phyloP scores from a whole-genome alignment of 2,888 invertebrate genomes.

The Drosophila mayaguana region DNA sequence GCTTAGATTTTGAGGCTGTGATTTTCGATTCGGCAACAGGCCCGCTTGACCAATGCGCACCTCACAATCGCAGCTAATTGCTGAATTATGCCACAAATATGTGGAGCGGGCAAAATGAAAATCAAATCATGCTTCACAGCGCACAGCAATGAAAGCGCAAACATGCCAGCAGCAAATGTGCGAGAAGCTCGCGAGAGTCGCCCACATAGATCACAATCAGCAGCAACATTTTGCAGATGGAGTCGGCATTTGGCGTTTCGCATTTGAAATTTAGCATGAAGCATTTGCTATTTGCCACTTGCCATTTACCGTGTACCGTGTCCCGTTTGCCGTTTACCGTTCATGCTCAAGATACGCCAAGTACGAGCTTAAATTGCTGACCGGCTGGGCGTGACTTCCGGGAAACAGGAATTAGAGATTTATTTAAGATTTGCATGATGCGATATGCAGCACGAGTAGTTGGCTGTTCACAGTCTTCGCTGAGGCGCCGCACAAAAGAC shows the following conservation, averaged over 20 bases:
- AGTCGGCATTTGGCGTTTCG: constrained; percentile 30
- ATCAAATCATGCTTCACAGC: constrained; percentile 43
- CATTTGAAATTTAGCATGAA: constrained; percentile 25
- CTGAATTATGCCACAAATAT: constrained; percentile 58
- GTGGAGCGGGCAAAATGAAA: constrained; percentile 1
- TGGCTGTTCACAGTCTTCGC: neutral
- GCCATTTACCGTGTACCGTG: constrained; percentile 18
- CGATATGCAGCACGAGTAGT: constrained; percentile 50
- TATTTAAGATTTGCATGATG: constrained; percentile 77
- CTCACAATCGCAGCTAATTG: constrained; percentile 63
- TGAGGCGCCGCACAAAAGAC: constrained; percentile 51
- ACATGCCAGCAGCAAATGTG: neutral
- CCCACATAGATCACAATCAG: constrained; percentile 29
- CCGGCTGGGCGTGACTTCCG: constrained; percentile 75
- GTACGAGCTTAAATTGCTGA: constrained; percentile 46
- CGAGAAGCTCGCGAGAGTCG: neutral
- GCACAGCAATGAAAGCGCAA: constrained; percentile 41
- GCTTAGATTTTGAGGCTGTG: constrained; percentile 56
- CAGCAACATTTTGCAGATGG: constrained; percentile 36
- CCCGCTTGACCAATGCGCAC: constrained; percentile 43
- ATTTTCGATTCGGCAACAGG: constrained; percentile 49
- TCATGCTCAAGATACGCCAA: constrained; percentile 9
- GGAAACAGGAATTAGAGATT: constrained; percentile 72
- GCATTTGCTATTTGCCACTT: constrained; percentile 11
- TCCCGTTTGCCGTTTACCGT: constrained; percentile 22